A percentile compares a stretch with the other conserved stretches of the same genome.
Conservation (phyloP, 2,113 vertebrate genomes). For the Lontra canadensis region DNA sequence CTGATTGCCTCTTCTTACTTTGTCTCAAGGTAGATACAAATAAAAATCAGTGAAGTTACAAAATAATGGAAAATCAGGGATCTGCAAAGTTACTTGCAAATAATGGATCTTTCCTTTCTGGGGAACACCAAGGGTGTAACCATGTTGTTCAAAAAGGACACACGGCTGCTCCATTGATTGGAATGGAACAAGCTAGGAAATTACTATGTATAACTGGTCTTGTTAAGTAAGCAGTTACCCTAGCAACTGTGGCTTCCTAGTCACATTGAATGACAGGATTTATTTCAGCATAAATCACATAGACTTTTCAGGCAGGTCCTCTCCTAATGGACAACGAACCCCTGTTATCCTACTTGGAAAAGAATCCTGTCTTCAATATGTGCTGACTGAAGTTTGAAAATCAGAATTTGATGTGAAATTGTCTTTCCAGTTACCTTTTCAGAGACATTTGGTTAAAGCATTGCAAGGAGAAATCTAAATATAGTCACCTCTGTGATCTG, state of each 20-base stretch:
- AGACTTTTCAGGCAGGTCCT: background rate
- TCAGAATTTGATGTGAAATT: constrained; percentile 39
- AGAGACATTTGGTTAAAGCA: background rate
- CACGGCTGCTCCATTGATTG: background rate
- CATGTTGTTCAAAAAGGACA: background rate
- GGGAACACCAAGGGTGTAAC: background rate
- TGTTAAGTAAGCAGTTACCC: constrained; percentile 62
- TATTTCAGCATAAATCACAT: constrained; percentile 13
- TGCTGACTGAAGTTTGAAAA: background rate
- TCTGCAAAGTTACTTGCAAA: background rate
- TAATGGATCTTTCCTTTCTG: background rate
- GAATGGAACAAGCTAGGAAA: constrained; percentile 31
- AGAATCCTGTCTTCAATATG: background rate
- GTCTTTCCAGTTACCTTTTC: constrained; percentile 6
- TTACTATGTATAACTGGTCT: constrained; percentile 18
- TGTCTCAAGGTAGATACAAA: background rate
- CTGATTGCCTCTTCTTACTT: background rate
- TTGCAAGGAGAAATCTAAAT: constrained; percentile 41
- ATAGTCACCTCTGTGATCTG: background rate
- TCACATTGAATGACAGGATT: background rate
- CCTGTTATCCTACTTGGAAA: background rate
- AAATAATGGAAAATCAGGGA: background rate
- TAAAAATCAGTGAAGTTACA: background rate
- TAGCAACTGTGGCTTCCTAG: constrained; percentile 59
- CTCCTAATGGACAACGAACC: background rate